Evolutionary conservation across 2,797 vertebrate genomes (phyloP), one percentile per base, ranked within the genome.

Genomic region (Gadopsis bispinosus): DNA sequence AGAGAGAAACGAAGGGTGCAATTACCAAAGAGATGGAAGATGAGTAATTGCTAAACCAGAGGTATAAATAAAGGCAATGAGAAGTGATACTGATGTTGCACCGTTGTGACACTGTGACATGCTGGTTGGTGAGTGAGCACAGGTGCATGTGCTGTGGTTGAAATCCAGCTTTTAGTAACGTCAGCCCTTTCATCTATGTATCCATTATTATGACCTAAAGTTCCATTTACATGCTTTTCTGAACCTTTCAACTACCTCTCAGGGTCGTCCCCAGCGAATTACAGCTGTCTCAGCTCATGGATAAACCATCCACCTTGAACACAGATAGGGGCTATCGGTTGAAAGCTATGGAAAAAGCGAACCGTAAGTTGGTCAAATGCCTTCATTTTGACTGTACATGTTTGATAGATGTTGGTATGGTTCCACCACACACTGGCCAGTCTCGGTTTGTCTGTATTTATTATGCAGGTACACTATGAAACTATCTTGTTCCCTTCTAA

Each of bases 31-130:
- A 66, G 67, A 55, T 80, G 80, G 53, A 63, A 64, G 65, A 74
- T 8, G 64, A 64, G 19, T 54, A 70, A 75, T 59, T 65, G 62
- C 56, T 56, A 41, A 78, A 66, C 11, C 51, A 35, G 26, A 56
- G 55, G 73, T 78, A 54, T 39, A 37, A 80, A 75, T 67, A 51
- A 65, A 84, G 65, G n/a, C 59, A 62, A 75, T 20, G 17, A 47
- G 58, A 77, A 70, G 71, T 79, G 70, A 74, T 43, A n/a, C 47
- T 65, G 43, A 66, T 62, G 73, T 33, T 37, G 56, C 4, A 37
- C 43, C 59, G 76, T 33, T 66, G 48, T 7, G 54, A 77, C 16
- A 26, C n/a, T 55, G 48, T 41, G 39, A 1, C 14, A 53, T 26
- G 50, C n/a, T 55, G 9, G 50, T 8, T 37, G 22, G 29, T 13